Evolutionary conservation across 2,113 vertebrate species (phyloP), one percentile per base, ranked within the genome.

Genomic region (Typhlomys cinereus): DNA sequence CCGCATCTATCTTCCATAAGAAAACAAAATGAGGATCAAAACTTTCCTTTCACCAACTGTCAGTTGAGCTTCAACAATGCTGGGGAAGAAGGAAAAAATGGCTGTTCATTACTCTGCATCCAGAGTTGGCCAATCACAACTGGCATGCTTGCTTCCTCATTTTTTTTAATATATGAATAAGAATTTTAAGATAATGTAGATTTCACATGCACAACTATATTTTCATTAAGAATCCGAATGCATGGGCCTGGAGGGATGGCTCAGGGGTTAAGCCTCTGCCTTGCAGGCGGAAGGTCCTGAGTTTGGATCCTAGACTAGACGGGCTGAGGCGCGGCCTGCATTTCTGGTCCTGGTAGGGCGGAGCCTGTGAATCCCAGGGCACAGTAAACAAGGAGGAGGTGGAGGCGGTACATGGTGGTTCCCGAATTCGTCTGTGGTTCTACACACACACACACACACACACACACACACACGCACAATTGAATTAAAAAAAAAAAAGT

Each of bases 161-260:
- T 39, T 73, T 89, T 73, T 78, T 57, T 85, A 61, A 87, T 23
- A 23, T 18, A 39, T 80, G n/a, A 73, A 67, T 69, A 74, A 83
- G 69, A 36, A 20, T 36, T 85, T 80, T 75, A 9, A 88, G 85
- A 81, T 75, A 85, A 74, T 5, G 27, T n/a, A 90, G 81, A 9
- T 81, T 39, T 59, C 41, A 75, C 27, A 81, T 90, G 67, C n/a
- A n/a, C n/a, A n/a, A 80, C 54, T 61, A 4, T 48, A 46, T 79
- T 94, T 88, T 73, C 57, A 82, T 70, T 79, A 90, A 83, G 74
- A 61, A 41, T 73, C 44, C 93, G 62, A 91, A 57, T 11, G 41
- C 7, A 70, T 34, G n/a, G n/a, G n/a, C n/a, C n/a, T n/a, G n/a
- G n/a, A n/a, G n/a, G n/a, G n/a, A n/a, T n/a, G n/a, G n/a, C n/a